These are phyloP conservation scores for Caiman crocodilus DNA, from an alignment of 2,797 vertebrate species.

Conservation along the genomic window DNA sequence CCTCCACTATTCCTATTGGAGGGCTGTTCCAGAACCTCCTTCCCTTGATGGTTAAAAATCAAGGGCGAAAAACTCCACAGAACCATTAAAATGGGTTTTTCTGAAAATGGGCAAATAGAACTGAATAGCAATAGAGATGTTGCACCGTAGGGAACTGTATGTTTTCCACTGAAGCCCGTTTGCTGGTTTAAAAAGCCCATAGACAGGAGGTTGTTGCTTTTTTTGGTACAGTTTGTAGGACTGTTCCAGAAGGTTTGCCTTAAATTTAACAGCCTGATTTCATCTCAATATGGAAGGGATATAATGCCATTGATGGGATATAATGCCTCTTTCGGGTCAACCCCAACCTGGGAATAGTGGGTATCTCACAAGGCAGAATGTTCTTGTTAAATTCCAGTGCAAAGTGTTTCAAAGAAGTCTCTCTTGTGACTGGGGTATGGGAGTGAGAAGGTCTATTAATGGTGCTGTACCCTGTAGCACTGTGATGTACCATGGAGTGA, in stretches of 20 bases:
- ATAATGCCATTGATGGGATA: rapidly evolving
- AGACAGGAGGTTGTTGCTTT: rapidly evolving
- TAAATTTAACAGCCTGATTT: neutral
- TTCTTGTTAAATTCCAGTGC: neutral
- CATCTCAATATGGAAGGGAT: neutral
- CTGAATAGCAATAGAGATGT: neutral
- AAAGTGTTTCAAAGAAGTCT: neutral
- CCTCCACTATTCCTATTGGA: too few relatives aligned
- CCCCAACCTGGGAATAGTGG: slow-evolving; percentile 22
- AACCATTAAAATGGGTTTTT: rapidly evolving
- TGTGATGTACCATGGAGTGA: neutral
- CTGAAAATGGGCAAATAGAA: neutral
- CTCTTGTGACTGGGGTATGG: neutral
- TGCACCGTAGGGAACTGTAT: neutral
- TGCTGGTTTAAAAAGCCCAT: neutral
- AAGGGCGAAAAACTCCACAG: neutral
- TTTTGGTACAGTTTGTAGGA: slow-evolving; percentile 5
- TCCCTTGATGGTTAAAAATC: neutral
- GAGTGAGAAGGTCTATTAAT: neutral
- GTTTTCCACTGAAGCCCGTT: neutral
- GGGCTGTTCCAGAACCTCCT: too few relatives aligned
- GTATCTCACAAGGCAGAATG: neutral
- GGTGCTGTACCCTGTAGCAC: neutral
- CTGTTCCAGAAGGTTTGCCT: slow-evolving; percentile 59
- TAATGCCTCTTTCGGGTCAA: slow-evolving; percentile 19